These are phyloP conservation scores for Eidolon helvum DNA, from an alignment of 2,113 vertebrate genomes.

Conservation along the genomic window DNA sequence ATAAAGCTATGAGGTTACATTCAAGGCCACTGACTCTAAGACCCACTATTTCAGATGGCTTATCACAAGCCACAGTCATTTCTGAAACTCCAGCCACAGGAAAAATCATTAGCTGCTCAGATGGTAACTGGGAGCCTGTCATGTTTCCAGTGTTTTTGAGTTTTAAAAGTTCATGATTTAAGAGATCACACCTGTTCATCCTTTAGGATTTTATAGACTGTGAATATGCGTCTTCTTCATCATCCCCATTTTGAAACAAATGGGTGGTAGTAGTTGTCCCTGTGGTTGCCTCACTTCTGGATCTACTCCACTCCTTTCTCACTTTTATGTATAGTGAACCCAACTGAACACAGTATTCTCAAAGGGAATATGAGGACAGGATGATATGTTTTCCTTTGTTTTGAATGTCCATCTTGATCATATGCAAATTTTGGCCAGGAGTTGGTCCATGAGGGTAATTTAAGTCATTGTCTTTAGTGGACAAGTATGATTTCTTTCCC, in stretches of 20 bases:
- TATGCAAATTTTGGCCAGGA: constrained; percentile 27
- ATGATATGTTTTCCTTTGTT: background rate
- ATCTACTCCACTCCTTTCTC: background rate
- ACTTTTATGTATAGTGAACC: background rate
- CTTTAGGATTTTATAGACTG: background rate
- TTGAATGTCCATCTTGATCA: constrained; percentile 9
- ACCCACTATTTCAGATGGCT: background rate
- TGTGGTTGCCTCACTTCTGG: background rate
- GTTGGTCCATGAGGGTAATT: constrained; percentile 17
- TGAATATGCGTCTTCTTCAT: background rate
- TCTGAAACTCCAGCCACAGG: background rate
- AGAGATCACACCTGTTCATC: background rate
- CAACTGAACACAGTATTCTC: background rate
- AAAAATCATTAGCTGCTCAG: background rate
- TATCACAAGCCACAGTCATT: background rate
- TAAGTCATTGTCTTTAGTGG: background rate
- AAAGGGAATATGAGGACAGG: background rate
- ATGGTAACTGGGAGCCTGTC: background rate
- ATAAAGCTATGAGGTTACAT: background rate
- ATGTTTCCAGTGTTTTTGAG: background rate
- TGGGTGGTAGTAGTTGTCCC: background rate
- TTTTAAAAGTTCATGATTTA: background rate
- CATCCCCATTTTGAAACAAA: constrained; percentile 32
- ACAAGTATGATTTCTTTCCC: constrained; percentile 6
- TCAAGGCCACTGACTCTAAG: background rate